Evolutionary conservation across 2,888 invertebrate species (phyloP), one percentile per base, ranked within the genome.

Genomic region (Tribolium freemani): DNA sequence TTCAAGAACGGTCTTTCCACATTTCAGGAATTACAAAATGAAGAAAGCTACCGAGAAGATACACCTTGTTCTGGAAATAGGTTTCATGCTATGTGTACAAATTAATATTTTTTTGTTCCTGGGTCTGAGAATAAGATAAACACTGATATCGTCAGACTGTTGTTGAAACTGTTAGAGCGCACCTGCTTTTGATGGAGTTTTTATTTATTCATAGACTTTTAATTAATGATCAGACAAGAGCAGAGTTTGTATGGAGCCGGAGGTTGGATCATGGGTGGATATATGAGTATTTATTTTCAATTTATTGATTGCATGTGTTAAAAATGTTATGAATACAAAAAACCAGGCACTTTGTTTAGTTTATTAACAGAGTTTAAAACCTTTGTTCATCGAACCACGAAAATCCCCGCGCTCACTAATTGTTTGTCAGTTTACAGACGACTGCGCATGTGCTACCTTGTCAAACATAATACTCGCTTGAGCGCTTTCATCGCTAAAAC

Each of bases 371-470:
- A 67, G 67, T 71, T 67, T 53, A 61, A 68, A 44, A 50, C 60
- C 71, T 79, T 75, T 76, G 78, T 77, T 72, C 74, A 77, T 64
- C 71, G 75, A 76, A 79, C 77, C 78, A 68, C 74, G 79, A 75
- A 75, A 75, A 73, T 75, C 75, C 72, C 74, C 72, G 57, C 75
- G 76, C 76, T 45, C 68, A 67, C 73, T 79, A 78, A 77, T 78
- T 79, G 81, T 80, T 78, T 79, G 79, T 67, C 69, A 74, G 66
- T 80, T 80, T 77, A 73, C 79, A 76, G 74, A 48, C 73, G 71
- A 70, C 58, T 77, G 75, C 76, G 74, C 77, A 73, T 76, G 74
- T 74, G 75, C 75, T 76, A 73, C 73, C 75, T 74, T 76, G 76
- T 75, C 77, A 73, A 79, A 78, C 75, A 72, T 75, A 67, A 63